Percentiles rank a stretch among this genome's conserved stretches.
phyloP scores from a whole-genome alignment of 2,888 invertebrate genomes.

The Cephalotes varians region DNA sequence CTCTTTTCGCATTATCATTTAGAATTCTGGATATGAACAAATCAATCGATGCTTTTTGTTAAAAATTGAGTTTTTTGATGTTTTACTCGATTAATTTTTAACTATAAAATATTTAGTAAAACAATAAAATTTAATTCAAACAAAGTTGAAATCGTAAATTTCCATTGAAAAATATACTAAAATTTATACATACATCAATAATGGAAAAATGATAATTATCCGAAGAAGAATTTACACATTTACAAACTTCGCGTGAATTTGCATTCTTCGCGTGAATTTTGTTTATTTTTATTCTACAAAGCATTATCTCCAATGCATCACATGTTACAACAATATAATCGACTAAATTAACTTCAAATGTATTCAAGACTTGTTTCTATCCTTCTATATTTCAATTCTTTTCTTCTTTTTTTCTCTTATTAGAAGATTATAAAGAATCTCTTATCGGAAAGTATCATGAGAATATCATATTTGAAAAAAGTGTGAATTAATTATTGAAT shows the following conservation, averaged over 20 bases:
- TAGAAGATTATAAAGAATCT: slow-evolving; percentile 16
- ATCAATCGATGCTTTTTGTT: no score
- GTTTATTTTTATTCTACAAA: slow-evolving; percentile 68
- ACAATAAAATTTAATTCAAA: background rate
- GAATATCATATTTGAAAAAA: slow-evolving; percentile 13
- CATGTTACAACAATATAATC: slow-evolving; percentile 51
- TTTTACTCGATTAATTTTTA: no score
- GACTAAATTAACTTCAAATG: slow-evolving; percentile 31
- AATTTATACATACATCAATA: background rate
- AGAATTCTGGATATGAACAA: no score
- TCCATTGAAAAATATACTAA: background rate
- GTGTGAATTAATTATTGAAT: slow-evolving; percentile 9
- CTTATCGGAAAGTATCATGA: background rate
- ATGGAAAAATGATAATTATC: background rate
- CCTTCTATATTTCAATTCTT: background rate
- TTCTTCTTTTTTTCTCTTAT: background rate
- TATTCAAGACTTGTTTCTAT: background rate
- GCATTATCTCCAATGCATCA: slow-evolving; percentile 54
- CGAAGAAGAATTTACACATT: background rate
- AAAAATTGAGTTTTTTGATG: no score
- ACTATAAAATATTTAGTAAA: no score
- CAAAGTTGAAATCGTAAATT: background rate
- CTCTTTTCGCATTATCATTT: no score
- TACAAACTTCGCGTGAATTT: no score
- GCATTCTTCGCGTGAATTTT: slow-evolving; percentile 41